Base-by-base conservation (phyloP, 1,140 invertebrate genomes). In the Drosophila yakuba region DNA sequence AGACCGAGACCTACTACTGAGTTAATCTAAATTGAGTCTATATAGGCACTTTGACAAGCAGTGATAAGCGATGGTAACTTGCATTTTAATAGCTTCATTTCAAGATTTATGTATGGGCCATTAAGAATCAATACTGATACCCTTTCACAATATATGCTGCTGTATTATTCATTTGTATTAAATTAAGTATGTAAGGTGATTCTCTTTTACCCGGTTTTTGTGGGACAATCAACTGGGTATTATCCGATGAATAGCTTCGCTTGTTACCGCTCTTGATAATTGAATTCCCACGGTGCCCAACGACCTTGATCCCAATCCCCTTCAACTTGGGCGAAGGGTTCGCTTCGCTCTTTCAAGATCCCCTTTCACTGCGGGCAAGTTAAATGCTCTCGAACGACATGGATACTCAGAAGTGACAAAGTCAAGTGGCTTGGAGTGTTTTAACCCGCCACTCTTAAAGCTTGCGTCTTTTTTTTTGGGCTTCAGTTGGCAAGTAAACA, bases 401-500 rank as follows among this genome's bases (percentile, higher is more conserved):
- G 41, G 50, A 45, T 52, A 71, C 67, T 69, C 28, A 6, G 28
- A 48, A 23, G 58, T 20, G 25, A 38, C 20, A 10, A 58, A 35
- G 32, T 76, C 72, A 67, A 76, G 72, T 76, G 73, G 28, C 35
- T 17, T 75, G 60, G 43, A 58, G 73, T 59, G 51, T 50, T 63
- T 74, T 45, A 56, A 52, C 73, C 55, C 25, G 73, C 32, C 48
- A 39, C 54, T 74, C 39, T 68, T 45, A 6, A 45, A 48, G 52
- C 52, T 32, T 57, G 52, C 41, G 39, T 68, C 25, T 68, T 25
- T 52, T 23, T 38, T 48, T 38, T n/a, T 45, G 45, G 45, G 25
- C 38, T 50, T 44, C 74, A 58, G 62, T 58, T 73, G 67, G 67
- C 63, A 68, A 63, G 66, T 61, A 86, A 75, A 73, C 58, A 78